Percentiles rank a stretch among this genome's conserved stretches.
Conservation (phyloP, 2,797 vertebrate species). For the Oreochromis grahami region DNA sequence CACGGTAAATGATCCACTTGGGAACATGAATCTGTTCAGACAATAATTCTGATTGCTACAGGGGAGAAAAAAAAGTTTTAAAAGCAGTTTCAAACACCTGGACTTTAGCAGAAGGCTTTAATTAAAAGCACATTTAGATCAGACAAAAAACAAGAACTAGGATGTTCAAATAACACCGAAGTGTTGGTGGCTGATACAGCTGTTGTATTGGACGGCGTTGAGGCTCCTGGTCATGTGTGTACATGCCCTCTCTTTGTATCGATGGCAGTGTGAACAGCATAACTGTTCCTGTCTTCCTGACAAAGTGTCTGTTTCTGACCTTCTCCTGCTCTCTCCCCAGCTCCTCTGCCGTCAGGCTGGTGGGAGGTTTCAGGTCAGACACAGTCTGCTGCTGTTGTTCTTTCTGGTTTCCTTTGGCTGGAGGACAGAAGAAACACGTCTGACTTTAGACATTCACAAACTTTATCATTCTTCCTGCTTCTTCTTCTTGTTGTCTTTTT, state of each 20-base stretch:
- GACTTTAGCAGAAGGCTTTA: neutral
- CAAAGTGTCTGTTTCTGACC: constrained; percentile 1
- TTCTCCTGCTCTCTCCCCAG: constrained; percentile 66
- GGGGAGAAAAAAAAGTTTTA: fast-evolving
- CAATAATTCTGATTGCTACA: neutral
- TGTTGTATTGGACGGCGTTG: neutral
- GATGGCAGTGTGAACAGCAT: neutral
- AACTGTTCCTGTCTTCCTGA: neutral
- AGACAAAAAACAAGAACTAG: neutral
- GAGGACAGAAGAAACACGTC: neutral
- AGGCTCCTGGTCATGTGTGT: neutral
- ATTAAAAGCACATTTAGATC: neutral
- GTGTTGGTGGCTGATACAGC: neutral
- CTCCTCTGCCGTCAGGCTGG: constrained; percentile 42
- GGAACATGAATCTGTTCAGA: too few relatives aligned
- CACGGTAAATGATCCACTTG: neutral
- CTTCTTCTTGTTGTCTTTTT: neutral
- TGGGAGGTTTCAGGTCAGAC: constrained; percentile 11
- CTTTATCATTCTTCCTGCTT: neutral
- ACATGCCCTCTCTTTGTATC: neutral
- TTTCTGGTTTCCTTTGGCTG: neutral
- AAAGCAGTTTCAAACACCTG: neutral
- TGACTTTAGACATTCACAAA: neutral
- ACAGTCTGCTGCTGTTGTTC: neutral
- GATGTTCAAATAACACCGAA: neutral